Evolutionary conservation across 1,140 invertebrate species (phyloP).

Genomic region (Adoxophyes honmai): DNA sequence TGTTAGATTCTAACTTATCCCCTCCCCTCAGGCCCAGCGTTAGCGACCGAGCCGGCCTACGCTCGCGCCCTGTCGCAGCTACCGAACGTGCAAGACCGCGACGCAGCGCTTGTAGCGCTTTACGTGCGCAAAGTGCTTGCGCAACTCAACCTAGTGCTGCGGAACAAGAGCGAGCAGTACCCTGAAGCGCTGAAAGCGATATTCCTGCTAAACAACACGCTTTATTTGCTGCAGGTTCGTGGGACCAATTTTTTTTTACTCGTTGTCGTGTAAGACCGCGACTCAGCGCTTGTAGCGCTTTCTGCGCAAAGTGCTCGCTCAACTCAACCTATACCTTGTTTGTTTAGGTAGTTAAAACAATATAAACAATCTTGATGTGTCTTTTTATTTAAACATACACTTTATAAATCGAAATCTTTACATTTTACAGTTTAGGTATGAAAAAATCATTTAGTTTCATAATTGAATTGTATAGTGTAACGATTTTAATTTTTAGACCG

Average conservation of each 20-base stretch:
- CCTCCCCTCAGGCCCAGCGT: conserved; percentile 38
- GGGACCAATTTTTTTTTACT: conserved; percentile 18
- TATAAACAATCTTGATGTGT: no score
- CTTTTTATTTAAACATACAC: no score
- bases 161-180: conserved; percentile 92
- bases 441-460: no score
- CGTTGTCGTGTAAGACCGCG: conserved; percentile 41
- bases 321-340: conserved; percentile 92
- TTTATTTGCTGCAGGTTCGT: conserved; percentile 92
- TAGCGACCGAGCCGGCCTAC: conserved; percentile 48
- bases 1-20: background rate
- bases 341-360: no score
- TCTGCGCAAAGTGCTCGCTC: conserved; percentile 88
- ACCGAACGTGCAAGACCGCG: conserved; percentile 37
- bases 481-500: no score
- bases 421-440: no score
- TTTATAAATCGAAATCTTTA: no score
- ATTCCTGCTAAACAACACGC: conserved; percentile 94
- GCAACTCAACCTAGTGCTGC: conserved; percentile 89
- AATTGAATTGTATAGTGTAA: no score
- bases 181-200: conserved; percentile 89
- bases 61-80: conserved; percentile 37
- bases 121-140: conserved; percentile 86
- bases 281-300: conserved; percentile 53
- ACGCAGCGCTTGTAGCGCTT: conserved; percentile 53